Evolutionary conservation across 2,888 invertebrate genomes (phyloP), one percentile per base, ranked within the genome.

Genomic region (Lampropteryx suffumata): DNA sequence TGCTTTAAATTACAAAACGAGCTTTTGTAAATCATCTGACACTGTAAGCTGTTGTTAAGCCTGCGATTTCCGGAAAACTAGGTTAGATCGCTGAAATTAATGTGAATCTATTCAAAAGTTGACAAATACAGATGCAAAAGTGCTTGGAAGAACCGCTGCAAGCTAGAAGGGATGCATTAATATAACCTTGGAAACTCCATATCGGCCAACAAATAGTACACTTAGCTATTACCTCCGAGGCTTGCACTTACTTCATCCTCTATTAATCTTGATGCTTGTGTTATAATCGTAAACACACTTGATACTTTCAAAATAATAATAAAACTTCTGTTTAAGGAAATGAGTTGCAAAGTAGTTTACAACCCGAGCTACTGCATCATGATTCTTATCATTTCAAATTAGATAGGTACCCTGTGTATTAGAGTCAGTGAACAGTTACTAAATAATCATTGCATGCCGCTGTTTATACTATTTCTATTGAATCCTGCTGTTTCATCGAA

Each of bases 71-170:
- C 34, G 8, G 17, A 28, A 35, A 45, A 45, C 58, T 55, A 14
- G 47, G 54, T 43, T 42, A 55, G 41, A 26, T 21, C 14, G 29
- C 26, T 50, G 8, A 30, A 37, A 50, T 45, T 8, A 52, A 61
- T 59, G 43, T 33, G 43, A 42, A 43, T 36, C 55, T 52, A 53
- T 57, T 50, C 39, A 57, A 60, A 61, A 52, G 44, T 60, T 65
- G 59, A 67, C 69, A 64, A 67, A 67, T 64, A 68, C 64, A 61
- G 59, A 69, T 71, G 61, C 51, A 53, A 35, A 59, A 57, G 55
- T 51, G 57, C 50, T 54, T 39, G 14, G 26, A 43, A 42, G 36
- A 53, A 62, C 61, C 54, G 62, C 58, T 63, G 55, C 28, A 56
- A 59, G 60, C 39, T 59, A 44, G 62, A 59, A 47, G 49, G 54